Percentiles rank a stretch among this genome's conserved stretches.
Conservation (phyloP, 2,797 vertebrate genomes). For the Platalea minor region DNA sequence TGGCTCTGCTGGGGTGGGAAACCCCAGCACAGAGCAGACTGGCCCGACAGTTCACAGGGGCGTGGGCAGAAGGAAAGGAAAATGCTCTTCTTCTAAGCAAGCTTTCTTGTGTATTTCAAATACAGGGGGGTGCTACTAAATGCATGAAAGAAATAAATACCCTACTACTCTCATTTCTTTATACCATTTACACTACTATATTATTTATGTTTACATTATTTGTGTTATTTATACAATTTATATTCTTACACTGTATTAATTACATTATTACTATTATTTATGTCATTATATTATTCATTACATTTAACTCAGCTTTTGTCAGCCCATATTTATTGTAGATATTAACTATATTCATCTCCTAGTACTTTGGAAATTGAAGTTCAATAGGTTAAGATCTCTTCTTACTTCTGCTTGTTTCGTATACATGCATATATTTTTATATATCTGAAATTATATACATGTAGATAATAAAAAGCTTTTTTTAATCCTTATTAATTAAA, state of each 20-base stretch:
- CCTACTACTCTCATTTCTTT: not conserved
- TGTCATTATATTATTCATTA: not conserved
- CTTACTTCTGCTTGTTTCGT: not conserved
- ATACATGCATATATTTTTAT: not conserved
- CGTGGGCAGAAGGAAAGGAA: not conserved
- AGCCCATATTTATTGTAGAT: not conserved
- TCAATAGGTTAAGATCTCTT: not conserved
- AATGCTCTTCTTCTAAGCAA: not conserved
- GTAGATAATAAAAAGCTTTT: not conserved
- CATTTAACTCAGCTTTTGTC: not conserved
- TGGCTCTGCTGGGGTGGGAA: too few relatives aligned
- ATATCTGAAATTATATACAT: not conserved
- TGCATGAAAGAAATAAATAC: not conserved
- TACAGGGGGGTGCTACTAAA: not conserved
- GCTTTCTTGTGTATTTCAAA: not conserved
- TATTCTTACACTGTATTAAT: not conserved
- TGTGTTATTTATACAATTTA: not conserved
- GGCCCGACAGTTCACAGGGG: accelerated
- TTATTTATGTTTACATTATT: not conserved
- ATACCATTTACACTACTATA: not conserved
- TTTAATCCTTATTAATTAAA: not conserved
- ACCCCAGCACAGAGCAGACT: accelerated
- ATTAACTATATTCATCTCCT: not conserved
- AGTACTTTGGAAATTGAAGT: not conserved
- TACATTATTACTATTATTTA: not conserved